Evolutionary conservation across 2,113 vertebrate species (phyloP), one percentile per base, ranked within the genome.

Genomic region (Choloepus hoffmanni): DNA sequence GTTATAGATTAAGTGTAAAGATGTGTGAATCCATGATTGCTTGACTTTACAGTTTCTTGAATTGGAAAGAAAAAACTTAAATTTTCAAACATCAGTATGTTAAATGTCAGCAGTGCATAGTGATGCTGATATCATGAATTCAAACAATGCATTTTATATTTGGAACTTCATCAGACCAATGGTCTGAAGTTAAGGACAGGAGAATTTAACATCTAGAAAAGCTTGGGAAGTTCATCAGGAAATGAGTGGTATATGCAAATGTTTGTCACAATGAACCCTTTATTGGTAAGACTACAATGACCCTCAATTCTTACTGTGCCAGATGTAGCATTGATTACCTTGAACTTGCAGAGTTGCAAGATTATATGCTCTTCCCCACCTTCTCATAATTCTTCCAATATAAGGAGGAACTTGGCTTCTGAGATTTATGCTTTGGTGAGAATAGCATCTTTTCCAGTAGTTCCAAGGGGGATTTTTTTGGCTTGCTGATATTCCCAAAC

Each of bases 41-140:
- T 92, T 93, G 88, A 55, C 53, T 97, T 97, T 81, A 82, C 73
- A 92, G 72, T 81, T 76, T 95, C 83, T 93, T 97, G 53, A 95
- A 78, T 92, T 95, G 74, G 36, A 36, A 58, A 93, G 89, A 74
- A 94, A 94, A 43, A 55, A 92, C 79, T 77, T 93, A 92, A 90
- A 89, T 88, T 89, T 43, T 95, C 67, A 55, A 55, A 16, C 62
- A 45, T 92, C 48, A 74, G 19, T 68, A n/a, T 76, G 73, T 77
- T 83, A 83, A 91, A 60, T 91, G 26, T 93, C 72, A n/a, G 0
- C 78, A 63, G 92, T 97, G 82, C 85, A 93, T 77, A 70, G 50
- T 72, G n/a, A 81, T 40, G 92, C 33, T 85, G 84, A 48, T 13
- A 36, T 84, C 43, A 62, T 73, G 72, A 95, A 43, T 62, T 93